Percentiles rank a stretch among this genome's conserved stretches.
Conservation (phyloP, 2,113 vertebrate genomes). For the Haplochromis burtoni region DNA sequence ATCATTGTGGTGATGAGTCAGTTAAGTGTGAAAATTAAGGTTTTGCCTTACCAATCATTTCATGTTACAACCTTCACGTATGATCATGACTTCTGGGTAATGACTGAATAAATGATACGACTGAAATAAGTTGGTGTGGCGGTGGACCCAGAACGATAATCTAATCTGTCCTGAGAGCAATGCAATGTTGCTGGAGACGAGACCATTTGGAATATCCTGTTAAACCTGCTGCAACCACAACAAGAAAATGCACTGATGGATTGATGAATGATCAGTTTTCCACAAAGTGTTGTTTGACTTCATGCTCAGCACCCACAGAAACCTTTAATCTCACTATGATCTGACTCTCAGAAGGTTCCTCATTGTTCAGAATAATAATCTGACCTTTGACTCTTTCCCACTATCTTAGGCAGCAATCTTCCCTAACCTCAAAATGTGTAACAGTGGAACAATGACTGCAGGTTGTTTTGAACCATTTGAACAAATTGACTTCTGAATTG, state of each 20-base stretch:
- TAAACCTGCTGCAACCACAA: not conserved
- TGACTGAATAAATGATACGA: not conserved
- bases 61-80: not conserved
- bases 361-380: not conserved
- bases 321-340: fast-evolving
- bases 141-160: fast-evolving
- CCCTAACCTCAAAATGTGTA: not conserved
- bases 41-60: not conserved
- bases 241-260: not conserved
- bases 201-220: not conserved
- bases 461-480: not conserved
- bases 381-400: not conserved
- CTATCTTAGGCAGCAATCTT: fast-evolving
- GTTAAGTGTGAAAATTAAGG: not conserved
- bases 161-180: not conserved
- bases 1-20: not conserved
- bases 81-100: not conserved
- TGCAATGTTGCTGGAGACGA: not conserved
- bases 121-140: not conserved
- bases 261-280: not conserved
- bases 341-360: not conserved
- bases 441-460: no score
- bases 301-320: not conserved
- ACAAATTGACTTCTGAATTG: not conserved
- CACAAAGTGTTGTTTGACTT: not conserved